Evolutionary conservation across 2,888 invertebrate genomes (phyloP).

Genomic region (Nephrotoma guestfalica): DNA sequence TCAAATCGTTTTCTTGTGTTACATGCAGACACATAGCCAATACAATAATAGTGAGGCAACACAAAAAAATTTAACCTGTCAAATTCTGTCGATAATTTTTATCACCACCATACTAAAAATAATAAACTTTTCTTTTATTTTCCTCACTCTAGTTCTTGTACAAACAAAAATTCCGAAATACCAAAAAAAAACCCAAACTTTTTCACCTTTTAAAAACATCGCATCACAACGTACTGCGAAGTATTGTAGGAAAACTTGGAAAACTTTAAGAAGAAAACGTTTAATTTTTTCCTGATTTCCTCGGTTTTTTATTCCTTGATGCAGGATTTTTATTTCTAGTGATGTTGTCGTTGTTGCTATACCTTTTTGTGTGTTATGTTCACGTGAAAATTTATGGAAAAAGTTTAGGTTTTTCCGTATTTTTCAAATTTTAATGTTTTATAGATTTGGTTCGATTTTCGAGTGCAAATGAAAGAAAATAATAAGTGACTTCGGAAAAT

Average conservation of each 20-base stretch:
- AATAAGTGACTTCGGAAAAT: not conserved
- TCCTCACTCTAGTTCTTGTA: not conserved
- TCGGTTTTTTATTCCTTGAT: not conserved
- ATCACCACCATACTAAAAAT: not conserved
- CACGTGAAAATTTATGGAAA: not conserved
- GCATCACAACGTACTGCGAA: not conserved
- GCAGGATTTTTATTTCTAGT: not conserved
- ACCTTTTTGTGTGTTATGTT: not conserved
- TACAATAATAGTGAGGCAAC: not conserved
- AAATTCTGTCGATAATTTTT: not conserved
- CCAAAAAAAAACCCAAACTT: not conserved
- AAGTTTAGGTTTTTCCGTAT: not conserved
- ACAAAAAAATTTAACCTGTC: not conserved
- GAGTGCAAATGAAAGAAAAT: not conserved
- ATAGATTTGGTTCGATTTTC: not conserved
- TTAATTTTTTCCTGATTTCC: not conserved
- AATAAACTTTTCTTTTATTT: not conserved
- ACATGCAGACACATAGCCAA: not conserved
- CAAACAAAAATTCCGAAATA: not conserved
- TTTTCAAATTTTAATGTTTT: not conserved
- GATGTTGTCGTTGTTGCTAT: not conserved
- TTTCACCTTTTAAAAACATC: not conserved
- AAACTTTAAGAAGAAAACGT: not conserved
- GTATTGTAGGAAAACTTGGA: not conserved
- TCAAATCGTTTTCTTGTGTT: not conserved